These are phyloP conservation scores for Cryptotermes secundus DNA, from an alignment of 1,140 invertebrate genomes.

Conservation along the genomic window DNA sequence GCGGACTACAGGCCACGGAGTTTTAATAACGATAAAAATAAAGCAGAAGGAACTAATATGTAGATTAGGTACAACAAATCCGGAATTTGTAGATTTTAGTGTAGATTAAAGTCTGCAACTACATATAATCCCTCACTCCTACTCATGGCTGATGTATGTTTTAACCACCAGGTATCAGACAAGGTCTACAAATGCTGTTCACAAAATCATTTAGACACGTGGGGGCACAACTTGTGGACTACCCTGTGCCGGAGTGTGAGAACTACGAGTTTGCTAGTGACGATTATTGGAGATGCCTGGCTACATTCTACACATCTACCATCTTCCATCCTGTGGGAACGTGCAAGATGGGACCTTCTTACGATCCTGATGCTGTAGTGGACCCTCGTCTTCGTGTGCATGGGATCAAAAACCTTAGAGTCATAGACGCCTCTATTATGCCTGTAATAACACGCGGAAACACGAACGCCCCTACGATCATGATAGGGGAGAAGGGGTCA, in stretches of 20 bases:
- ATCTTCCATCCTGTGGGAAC: constrained; percentile 88
- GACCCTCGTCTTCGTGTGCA: constrained; percentile 80
- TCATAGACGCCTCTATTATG: constrained; percentile 86
- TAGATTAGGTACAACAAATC: too few species aligned
- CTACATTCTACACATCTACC: constrained; percentile 73
- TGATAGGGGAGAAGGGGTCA: constrained; percentile 82
- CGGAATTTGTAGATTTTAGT: too few species aligned
- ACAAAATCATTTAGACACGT: constrained; percentile 62
- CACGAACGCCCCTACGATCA: constrained; percentile 79
- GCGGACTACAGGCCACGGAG: too few species aligned
- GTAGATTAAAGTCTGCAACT: too few species aligned
- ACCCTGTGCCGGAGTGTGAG: constrained; percentile 25
- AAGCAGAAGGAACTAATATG: too few species aligned
- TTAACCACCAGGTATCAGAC: constrained; percentile 64
- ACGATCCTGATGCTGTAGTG: constrained; percentile 82
- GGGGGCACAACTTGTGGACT: constrained; percentile 24
- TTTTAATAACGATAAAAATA: too few species aligned
- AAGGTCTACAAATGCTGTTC: constrained; percentile 69
- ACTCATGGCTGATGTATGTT: too few species aligned
- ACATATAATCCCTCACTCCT: too few species aligned
- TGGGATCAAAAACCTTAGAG: constrained; percentile 72
- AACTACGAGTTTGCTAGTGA: constrained; percentile 59
- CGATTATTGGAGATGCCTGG: constrained; percentile 82
- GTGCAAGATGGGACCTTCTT: constrained; percentile 87
- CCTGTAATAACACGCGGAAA: constrained; percentile 80